phyloP scores from a whole-genome alignment of 1,140 invertebrate species.

The Matsumurasca onukii region DNA sequence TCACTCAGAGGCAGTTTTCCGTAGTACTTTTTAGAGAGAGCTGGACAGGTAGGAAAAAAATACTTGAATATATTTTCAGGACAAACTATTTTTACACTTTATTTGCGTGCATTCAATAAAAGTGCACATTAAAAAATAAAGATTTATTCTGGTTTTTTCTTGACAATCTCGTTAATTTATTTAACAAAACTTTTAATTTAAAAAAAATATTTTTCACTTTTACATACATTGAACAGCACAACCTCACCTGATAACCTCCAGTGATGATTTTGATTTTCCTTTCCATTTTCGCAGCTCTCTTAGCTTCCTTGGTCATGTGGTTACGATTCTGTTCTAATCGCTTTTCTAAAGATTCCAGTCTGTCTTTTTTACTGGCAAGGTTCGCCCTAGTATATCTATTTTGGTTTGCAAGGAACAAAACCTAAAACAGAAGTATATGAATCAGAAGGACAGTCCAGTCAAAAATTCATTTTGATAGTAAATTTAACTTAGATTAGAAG shows the following conservation, averaged over 20 bases:
- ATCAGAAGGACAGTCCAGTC: no score
- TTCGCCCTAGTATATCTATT: conserved; percentile 92
- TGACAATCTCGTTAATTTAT: no score
- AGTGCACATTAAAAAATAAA: no score
- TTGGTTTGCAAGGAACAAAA: conserved; percentile 84
- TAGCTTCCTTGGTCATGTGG: conserved; percentile 95
- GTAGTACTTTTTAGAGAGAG: no score
- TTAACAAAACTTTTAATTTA: background rate
- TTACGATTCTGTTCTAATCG: conserved; percentile 88
- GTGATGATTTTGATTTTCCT: conserved; percentile 95
- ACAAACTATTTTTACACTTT: no score
- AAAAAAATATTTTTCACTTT: background rate
- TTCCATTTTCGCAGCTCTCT: conserved; percentile 95
- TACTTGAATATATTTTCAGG: no score
- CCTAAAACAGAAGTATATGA: conserved; percentile 57
- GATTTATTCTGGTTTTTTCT: no score
- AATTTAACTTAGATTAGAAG: no score
- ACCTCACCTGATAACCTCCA: conserved; percentile 79
- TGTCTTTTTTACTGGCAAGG: conserved; percentile 92
- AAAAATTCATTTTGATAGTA: no score
- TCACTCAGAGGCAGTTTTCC: no score
- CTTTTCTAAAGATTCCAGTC: conserved; percentile 91
- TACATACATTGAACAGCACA: background rate
- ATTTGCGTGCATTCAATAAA: no score
- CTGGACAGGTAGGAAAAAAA: no score